Percentiles rank a stretch among this genome's conserved stretches.
These are phyloP conservation scores for Monochamus alternatus DNA, from an alignment of 2,888 invertebrate genomes.

Conservation along the genomic window DNA sequence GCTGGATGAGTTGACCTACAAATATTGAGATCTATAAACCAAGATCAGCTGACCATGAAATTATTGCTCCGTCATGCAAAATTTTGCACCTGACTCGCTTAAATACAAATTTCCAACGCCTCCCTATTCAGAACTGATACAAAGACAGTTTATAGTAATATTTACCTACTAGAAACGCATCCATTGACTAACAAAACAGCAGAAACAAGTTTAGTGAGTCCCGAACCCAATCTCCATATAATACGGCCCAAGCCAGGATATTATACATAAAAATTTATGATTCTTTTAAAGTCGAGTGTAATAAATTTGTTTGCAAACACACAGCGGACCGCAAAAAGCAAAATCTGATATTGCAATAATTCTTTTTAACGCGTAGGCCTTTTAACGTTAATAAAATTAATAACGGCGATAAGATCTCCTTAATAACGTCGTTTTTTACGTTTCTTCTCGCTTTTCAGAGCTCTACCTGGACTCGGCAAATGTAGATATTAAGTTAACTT, in stretches of 20 bases:
- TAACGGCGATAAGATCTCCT: slow-evolving; percentile 52
- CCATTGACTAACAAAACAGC: slow-evolving; percentile 38
- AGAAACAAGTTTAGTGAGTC: slow-evolving; percentile 42
- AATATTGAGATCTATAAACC: slow-evolving; percentile 34
- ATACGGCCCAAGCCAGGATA: slow-evolving; percentile 19
- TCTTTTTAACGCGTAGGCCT: slow-evolving; percentile 55
- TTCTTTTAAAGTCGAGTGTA: slow-evolving; percentile 43
- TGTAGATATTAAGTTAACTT: slow-evolving; percentile 49
- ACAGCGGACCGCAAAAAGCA: slow-evolving; percentile 53
- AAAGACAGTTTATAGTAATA: slow-evolving; percentile 40
- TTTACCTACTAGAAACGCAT: slow-evolving; percentile 41
- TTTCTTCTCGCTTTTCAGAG: slow-evolving; percentile 41
- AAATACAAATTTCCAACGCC: slow-evolving; percentile 34
- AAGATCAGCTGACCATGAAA: slow-evolving; percentile 40
- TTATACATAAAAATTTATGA: slow-evolving; percentile 45
- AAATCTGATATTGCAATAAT: slow-evolving; percentile 55
- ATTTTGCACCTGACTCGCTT: slow-evolving; percentile 43
- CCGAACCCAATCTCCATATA: slow-evolving; percentile 36
- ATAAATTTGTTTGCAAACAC: slow-evolving; percentile 50
- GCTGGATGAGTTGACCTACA: background rate
- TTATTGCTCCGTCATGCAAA: slow-evolving; percentile 48
- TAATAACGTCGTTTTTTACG: slow-evolving; percentile 48
- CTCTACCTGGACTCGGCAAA: slow-evolving; percentile 45
- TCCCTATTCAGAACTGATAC: slow-evolving; percentile 36
- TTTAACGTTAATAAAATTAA: slow-evolving; percentile 54